Percentiles rank a stretch among this genome's conserved stretches.
Evolutionary conservation across 2,113 vertebrate genomes (phyloP).

Genomic region (Emydocephalus ijimae): DNA sequence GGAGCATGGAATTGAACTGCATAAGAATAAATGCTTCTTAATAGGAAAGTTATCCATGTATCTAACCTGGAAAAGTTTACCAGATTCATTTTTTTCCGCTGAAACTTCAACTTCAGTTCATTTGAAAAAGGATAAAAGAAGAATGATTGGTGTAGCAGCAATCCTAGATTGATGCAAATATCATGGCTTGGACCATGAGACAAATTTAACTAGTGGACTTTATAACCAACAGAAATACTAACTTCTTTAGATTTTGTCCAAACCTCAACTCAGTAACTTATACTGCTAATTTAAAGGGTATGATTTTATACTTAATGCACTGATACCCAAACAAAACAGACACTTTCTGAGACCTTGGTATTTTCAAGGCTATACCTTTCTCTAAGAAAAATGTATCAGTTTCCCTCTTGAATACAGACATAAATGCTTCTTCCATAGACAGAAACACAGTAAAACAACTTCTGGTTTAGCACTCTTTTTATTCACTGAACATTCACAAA

Average conservation of each 20-base stretch:
- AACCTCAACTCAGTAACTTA: neutral
- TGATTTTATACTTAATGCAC: neutral
- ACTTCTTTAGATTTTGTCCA: neutral
- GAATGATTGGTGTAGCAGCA: neutral
- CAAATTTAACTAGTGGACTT: neutral
- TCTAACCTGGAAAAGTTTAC: neutral
- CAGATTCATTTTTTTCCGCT: neutral
- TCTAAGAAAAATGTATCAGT: conserved; percentile 28
- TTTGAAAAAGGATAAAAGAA: neutral
- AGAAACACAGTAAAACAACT: conserved; percentile 14
- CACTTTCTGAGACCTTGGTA: neutral
- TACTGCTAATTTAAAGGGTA: neutral
- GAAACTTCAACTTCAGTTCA: neutral
- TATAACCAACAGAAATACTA: neutral
- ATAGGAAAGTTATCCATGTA: neutral
- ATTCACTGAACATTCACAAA: conserved; percentile 8
- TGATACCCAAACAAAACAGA: neutral
- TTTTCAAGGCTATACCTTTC: neutral
- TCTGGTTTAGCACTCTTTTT: conserved; percentile 31
- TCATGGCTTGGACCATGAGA: neutral
- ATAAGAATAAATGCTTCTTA: neutral
- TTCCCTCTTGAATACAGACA: conserved; percentile 20
- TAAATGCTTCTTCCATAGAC: conserved; percentile 34
- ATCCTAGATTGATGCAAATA: neutral
- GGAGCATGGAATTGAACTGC: neutral